These are phyloP conservation scores for Malacoraja senta DNA, from an alignment of 2,797 vertebrate species.

Conservation along the genomic window DNA sequence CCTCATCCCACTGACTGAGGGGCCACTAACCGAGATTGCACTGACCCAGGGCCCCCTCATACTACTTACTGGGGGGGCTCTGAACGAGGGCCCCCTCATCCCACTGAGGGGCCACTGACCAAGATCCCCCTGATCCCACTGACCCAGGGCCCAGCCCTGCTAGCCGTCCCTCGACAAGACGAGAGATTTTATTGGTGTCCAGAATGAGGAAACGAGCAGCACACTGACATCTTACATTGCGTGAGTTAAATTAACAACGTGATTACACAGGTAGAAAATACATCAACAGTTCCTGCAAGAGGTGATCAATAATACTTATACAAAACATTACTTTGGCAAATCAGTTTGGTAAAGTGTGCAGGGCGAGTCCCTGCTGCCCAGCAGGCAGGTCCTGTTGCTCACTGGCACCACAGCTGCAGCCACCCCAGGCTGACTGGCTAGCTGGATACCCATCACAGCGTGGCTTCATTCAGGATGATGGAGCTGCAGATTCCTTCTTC, in stretches of 20 bases:
- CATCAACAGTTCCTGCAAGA: neutral
- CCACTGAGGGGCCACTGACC: no score
- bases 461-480: neutral
- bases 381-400: neutral
- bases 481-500: neutral
- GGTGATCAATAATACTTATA: neutral
- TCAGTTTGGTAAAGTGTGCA: neutral
- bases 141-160: neutral
- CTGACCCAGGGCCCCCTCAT: no score
- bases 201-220: conserved; percentile 21
- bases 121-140: no score
- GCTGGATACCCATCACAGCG: neutral
- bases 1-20: no score
- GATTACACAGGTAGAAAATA: neutral
- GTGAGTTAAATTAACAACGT: neutral
- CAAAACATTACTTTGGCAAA: conserved; percentile 21
- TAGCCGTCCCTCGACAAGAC: neutral
- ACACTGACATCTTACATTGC: neutral
- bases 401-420: neutral
- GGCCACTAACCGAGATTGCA: no score
- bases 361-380: neutral
- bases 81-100: no score
- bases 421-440: no score
- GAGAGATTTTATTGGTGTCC: conserved; percentile 15
- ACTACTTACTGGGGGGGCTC: no score